phyloP scores from a whole-genome alignment of 2,888 invertebrate species.

The Neuroscelio doddi region DNA sequence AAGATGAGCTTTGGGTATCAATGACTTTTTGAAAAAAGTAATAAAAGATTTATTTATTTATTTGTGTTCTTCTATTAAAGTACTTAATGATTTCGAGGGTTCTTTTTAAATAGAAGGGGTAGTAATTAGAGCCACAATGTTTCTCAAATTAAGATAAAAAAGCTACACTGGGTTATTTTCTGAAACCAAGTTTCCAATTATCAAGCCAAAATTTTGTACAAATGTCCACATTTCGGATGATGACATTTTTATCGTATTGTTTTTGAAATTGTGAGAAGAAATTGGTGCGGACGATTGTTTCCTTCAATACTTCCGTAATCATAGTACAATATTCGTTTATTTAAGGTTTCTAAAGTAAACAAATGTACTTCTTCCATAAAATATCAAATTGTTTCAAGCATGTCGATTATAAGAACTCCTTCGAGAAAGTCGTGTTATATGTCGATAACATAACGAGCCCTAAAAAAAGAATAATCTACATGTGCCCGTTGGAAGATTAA shows the following conservation, averaged over 20 bases:
- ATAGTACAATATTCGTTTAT: slow-evolving; percentile 21
- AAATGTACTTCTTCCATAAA: slow-evolving; percentile 13
- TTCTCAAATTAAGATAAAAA: slow-evolving; percentile 27
- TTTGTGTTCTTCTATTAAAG: slow-evolving; percentile 33
- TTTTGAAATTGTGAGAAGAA: slow-evolving; percentile 22
- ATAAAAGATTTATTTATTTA: slow-evolving; percentile 2
- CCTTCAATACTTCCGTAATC: slow-evolving; percentile 26
- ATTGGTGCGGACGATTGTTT: slow-evolving; percentile 27
- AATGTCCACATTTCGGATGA: slow-evolving; percentile 40
- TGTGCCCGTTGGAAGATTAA: slow-evolving; percentile 9
- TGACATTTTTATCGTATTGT: slow-evolving; percentile 27
- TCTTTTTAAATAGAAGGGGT: slow-evolving; percentile 18
- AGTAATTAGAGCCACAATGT: slow-evolving; percentile 28
- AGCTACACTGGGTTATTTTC: slow-evolving; percentile 29
- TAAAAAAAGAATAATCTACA: slow-evolving; percentile 31
- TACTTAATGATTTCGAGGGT: slow-evolving; percentile 11
- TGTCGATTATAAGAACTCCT: slow-evolving; percentile 22
- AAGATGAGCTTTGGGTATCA: slow-evolving; percentile 33
- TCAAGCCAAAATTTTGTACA: slow-evolving; percentile 34
- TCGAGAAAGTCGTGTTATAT: slow-evolving; percentile 33
- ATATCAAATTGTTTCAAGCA: slow-evolving; percentile 31
- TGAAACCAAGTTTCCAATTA: slow-evolving; percentile 35
- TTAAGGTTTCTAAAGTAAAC: slow-evolving; percentile 33
- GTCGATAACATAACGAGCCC: slow-evolving; percentile 27
- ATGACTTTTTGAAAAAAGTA: slow-evolving; percentile 16